These are phyloP conservation scores for Cheilosia grossa DNA, from an alignment of 2,888 invertebrate species.

Conservation along the genomic window DNA sequence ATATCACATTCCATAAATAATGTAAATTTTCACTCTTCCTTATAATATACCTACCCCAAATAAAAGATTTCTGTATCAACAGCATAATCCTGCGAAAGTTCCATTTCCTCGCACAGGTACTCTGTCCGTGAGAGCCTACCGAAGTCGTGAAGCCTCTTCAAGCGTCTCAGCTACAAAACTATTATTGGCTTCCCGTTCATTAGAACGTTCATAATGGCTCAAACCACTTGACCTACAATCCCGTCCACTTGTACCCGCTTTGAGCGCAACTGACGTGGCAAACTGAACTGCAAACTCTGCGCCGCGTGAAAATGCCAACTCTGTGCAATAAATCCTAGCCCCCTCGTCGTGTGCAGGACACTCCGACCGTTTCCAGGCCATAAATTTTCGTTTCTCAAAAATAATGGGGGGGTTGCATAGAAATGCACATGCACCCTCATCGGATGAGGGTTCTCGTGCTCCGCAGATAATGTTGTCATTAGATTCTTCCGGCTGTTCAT, in stretches of 20 bases:
- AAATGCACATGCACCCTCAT: constrained; percentile 36
- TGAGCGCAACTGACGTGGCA: not conserved
- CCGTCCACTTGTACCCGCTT: not conserved
- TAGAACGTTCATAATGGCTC: not conserved
- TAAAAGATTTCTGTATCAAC: too few species aligned
- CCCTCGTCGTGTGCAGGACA: not conserved
- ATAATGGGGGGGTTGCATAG: not conserved
- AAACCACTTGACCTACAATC: constrained; percentile 31
- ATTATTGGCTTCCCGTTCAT: not conserved
- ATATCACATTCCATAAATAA: too few species aligned
- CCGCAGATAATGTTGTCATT: constrained; percentile 71
- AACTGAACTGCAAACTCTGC: constrained; percentile 1
- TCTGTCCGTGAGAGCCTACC: too few species aligned
- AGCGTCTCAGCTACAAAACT: not conserved
- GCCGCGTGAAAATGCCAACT: constrained; percentile 34
- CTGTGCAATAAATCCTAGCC: constrained; percentile 41
- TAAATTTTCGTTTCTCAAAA: constrained; percentile 47
- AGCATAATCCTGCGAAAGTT: too few species aligned
- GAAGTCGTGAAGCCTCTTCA: too few species aligned
- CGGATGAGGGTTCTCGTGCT: constrained; percentile 33
- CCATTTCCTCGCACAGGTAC: too few species aligned
- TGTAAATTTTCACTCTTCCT: too few species aligned
- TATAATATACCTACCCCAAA: too few species aligned
- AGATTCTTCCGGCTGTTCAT: constrained; percentile 50
- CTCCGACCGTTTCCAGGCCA: constrained; percentile 50